Evolutionary conservation across 2,113 vertebrate species (phyloP), one percentile per base, ranked within the genome.

Genomic region (Odobenus rosmarus): DNA sequence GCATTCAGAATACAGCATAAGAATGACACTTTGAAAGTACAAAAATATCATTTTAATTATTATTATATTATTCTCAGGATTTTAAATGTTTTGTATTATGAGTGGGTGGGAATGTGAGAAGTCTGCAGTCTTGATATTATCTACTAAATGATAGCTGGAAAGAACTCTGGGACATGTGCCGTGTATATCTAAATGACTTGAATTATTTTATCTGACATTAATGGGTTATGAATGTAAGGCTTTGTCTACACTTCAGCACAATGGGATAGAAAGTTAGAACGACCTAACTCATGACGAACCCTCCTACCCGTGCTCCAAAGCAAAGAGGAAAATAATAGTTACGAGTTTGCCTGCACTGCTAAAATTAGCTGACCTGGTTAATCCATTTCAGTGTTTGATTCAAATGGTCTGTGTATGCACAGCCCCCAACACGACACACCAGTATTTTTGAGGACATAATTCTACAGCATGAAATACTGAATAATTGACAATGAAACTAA

Each of bases 371-470:
- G 57, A 53, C 86, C 59, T 86, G 28, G 49, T 71, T 74, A 83
- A 97, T 93, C 67, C 83, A 92, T 83, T 91, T 88, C 42, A 62
- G 39, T 19, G 49, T 24, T 84, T 76, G 28, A 95, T 95, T 96
- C 46, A 26, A 8, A 92, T 95, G 89, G 90, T 96, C 42, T 95
- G 42, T 74, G 24, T 88, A 28, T 93, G 49, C 46, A 42, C 67
- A 92, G 16, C 39, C 51, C 72, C 84, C 51, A 62, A 10, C 16
- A n/a, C 57, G 77, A 80, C 39, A 89, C 53, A n/a, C 24, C 59
- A 49, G 71, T 74, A 84, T 69, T 91, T 97, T 55, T 87, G 71
- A 95, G 76, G 62, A 81, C 53, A 33, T 71, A 57, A 88, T 95
- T 94, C 84, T 90, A 36, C 39, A 88, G 84, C 51, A 3, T 82